These are phyloP conservation scores for Noctua janthina DNA, from an alignment of 2,888 invertebrate species.

Conservation along the genomic window DNA sequence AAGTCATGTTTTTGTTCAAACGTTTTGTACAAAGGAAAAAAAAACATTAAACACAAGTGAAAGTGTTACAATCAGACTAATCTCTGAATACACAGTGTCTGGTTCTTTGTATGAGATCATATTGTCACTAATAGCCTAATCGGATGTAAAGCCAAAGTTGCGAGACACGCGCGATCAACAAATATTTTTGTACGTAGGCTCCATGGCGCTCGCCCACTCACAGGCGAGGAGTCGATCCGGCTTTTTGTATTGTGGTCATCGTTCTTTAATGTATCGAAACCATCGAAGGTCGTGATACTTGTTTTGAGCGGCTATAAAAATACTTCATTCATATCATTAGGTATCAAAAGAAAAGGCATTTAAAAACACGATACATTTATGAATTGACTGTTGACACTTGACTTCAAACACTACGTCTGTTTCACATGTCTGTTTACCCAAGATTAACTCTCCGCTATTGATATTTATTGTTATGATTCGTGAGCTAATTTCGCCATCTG, in stretches of 20 bases:
- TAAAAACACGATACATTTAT: slow-evolving; percentile 25
- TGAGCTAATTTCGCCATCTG: slow-evolving; percentile 66
- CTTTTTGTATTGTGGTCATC: slow-evolving; percentile 54
- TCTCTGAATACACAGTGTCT: slow-evolving; percentile 61
- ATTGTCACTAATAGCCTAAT: slow-evolving; percentile 47
- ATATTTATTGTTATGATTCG: slow-evolving; percentile 61
- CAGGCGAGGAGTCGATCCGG: slow-evolving; percentile 31
- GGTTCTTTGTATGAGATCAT: slow-evolving; percentile 62
- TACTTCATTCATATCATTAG: slow-evolving; percentile 26
- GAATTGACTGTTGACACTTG: slow-evolving; percentile 41
- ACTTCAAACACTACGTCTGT: slow-evolving; percentile 30
- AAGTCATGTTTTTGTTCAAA: slow-evolving; percentile 54
- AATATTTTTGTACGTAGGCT: slow-evolving; percentile 58
- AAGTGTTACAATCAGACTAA: slow-evolving; percentile 70
- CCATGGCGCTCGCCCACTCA: slow-evolving; percentile 64
- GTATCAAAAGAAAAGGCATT: slow-evolving; percentile 24
- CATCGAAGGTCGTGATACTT: slow-evolving; percentile 49
- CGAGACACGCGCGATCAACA: slow-evolving; percentile 61
- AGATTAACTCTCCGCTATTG: slow-evolving; percentile 40
- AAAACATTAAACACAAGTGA: slow-evolving; percentile 72
- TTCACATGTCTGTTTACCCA: slow-evolving; percentile 24
- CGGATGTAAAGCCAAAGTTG: slow-evolving; percentile 46
- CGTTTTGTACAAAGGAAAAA: slow-evolving; percentile 48
- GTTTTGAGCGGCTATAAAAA: slow-evolving; percentile 37
- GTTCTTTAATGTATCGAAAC: slow-evolving; percentile 36